Base-by-base conservation (phyloP, 2,888 invertebrate species). In the Acleris emargana region DNA sequence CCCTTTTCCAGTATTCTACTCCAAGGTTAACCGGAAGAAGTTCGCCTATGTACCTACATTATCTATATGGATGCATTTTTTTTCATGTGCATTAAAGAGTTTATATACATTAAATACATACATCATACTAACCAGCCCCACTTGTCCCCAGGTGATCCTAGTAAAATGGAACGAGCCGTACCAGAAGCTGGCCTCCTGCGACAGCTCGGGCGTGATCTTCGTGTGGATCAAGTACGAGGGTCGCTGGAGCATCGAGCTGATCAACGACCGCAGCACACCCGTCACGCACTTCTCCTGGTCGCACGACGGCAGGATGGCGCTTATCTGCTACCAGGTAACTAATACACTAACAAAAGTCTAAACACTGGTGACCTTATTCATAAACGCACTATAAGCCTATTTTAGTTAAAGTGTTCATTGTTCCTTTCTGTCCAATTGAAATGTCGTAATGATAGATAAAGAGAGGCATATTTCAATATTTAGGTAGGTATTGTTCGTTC, bases 171-270 rank as follows among this genome's bases (percentile, higher is more conserved):
- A 99, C 92, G 98, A 98, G 85, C 98, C 98, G 0, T 99, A 99
- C 86, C 98, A 99, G 91, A 99, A 99, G 89, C 91, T 99, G 75
- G 99, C 99, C 6, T 98, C 99, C 5, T 99, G 99, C 89, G 99
- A 99, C 93, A 97, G 97, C 79, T 97, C 97, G 2, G 99, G 99
- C 1, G 98, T 99, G 66, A 99, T 99, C 83, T 99, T 99, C 89
- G 99, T 99, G 28, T 99, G 99, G 99, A 99, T 99, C 81, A 99
- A 99, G 86, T 99, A 99, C 89, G 99, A 99, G 84, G 99, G 98
- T 50, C 95, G 99, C 52, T 99, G 99, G 99, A 98, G 98, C 74
- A 99, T 99, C 78, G 99, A 99, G 89, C 94, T 99, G 73, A 99
- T 99, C 86, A 99, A 99, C 88, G 99, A 99, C 91, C 94, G 99